Evolutionary conservation across 1,140 invertebrate genomes (phyloP).

Genomic region (Rhysida immarginata): DNA sequence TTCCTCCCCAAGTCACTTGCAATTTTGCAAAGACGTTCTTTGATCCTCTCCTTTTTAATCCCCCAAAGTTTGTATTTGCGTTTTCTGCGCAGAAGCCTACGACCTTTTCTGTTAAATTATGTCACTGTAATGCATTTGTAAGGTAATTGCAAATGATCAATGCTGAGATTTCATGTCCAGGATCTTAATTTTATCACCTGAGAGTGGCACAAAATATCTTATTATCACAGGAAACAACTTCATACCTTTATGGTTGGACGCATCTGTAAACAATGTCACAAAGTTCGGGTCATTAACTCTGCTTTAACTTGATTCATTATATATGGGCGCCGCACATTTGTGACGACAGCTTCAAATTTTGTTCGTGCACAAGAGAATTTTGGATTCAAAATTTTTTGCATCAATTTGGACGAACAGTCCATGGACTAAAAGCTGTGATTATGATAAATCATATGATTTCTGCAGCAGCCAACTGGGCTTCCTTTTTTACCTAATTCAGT

Average conservation of each 20-base stretch:
- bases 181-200: constrained; percentile 2
- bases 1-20: constrained; percentile 7
- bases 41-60: constrained; percentile 4
- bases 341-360: constrained; percentile 7
- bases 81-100: constrained; percentile 12
- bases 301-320: constrained; percentile 4
- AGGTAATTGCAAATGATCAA: constrained; percentile 7
- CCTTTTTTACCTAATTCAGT: too few species aligned
- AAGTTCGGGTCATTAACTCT: constrained; percentile 7
- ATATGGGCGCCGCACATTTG: not conserved
- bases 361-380: constrained; percentile 7
- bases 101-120: constrained; percentile 5
- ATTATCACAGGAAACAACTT: constrained; percentile 10
- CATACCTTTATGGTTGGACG: constrained; percentile 11
- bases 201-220: constrained; percentile 2
- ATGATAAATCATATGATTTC: constrained; percentile 10
- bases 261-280: constrained; percentile 6
- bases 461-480: constrained; percentile 5
- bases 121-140: constrained; percentile 7
- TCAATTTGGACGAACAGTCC: constrained; percentile 10
- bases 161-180: constrained; percentile 6
- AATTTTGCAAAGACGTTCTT: constrained; percentile 6
- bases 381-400: constrained; percentile 5
- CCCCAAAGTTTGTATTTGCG: constrained; percentile 11
- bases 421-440: constrained; percentile 12